Percentiles rank a stretch among this genome's conserved stretches.
Evolutionary conservation across 2,113 vertebrate genomes (phyloP).

Genomic region (Burhinus bistriatus): DNA sequence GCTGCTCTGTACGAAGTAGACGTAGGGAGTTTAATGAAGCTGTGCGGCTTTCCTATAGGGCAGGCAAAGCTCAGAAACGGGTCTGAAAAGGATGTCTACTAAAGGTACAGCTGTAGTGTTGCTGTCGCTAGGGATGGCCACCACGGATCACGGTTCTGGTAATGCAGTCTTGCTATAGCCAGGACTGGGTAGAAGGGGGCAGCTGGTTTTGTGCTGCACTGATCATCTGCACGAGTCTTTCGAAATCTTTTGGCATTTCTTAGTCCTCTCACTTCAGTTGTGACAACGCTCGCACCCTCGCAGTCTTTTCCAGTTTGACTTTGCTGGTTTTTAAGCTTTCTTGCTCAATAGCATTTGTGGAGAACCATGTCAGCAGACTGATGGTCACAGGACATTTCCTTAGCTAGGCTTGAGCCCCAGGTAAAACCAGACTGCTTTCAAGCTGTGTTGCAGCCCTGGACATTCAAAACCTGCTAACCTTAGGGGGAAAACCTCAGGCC

Average conservation of each 20-base stretch:
- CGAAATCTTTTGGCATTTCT: neutral
- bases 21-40: fast-evolving
- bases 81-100: fast-evolving
- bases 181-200: neutral
- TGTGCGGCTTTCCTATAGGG: neutral
- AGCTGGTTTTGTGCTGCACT: neutral
- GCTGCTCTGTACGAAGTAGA: neutral
- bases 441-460: neutral
- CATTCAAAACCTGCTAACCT: neutral
- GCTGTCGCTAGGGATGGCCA: neutral
- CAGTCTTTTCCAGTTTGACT: neutral
- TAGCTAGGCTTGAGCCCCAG: neutral
- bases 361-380: neutral
- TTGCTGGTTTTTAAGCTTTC: neutral
- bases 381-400: neutral
- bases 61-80: neutral
- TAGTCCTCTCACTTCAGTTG: neutral
- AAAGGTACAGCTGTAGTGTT: fast-evolving
- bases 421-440: neutral
- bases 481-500: neutral
- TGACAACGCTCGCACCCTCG: neutral
- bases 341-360: neutral
- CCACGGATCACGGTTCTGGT: fast-evolving
- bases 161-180: too few species aligned
- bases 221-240: too few species aligned